Conservation (phyloP, 1,140 invertebrate genomes). For the Drosophila chauvacae region DNA sequence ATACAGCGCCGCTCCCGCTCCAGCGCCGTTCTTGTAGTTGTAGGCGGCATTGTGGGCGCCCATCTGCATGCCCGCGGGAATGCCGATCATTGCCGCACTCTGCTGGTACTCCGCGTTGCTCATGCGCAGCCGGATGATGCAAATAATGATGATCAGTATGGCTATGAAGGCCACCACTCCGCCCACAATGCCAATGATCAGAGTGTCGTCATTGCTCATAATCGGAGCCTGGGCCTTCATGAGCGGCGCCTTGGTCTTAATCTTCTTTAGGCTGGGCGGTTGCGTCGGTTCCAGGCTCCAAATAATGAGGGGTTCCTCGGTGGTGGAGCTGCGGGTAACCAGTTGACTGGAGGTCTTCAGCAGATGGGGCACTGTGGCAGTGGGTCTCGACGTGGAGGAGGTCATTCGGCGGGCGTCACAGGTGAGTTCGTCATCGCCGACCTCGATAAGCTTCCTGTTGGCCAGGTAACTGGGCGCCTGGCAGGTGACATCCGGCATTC, state of each 20-base stretch:
- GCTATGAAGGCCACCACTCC: conserved; percentile 95
- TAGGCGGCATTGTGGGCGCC: conserved; percentile 85
- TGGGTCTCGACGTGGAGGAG: conserved; percentile 85
- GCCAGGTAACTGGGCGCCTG: conserved; percentile 88
- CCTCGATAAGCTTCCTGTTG: conserved; percentile 88
- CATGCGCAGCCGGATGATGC: conserved; percentile 91
- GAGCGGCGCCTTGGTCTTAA: conserved; percentile 86
- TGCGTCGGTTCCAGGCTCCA: conserved; percentile 91
- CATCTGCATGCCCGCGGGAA: conserved; percentile 85
- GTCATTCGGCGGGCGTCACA: conserved; percentile 89
- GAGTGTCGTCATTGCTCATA: conserved; percentile 93
- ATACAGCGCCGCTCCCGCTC: conserved; percentile 85
- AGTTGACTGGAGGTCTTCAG: conserved; percentile 84
- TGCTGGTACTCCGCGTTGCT: conserved; percentile 88
- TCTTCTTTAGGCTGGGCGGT: conserved; percentile 84
- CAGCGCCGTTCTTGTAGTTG: conserved; percentile 84
- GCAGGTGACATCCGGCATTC: conserved; percentile 88
- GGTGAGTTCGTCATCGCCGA: conserved; percentile 91
- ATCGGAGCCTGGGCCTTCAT: conserved; percentile 86
- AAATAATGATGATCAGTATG: conserved; percentile 94
- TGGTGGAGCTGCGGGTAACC: conserved; percentile 86
- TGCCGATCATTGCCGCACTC: conserved; percentile 87
- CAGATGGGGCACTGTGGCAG: conserved; percentile 72
- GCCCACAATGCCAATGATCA: conserved; percentile 96
- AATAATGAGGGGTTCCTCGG: conserved; percentile 92